Evolutionary conservation across 2,888 invertebrate genomes (phyloP).

Genomic region (Ommatoiulus sabulosus): DNA sequence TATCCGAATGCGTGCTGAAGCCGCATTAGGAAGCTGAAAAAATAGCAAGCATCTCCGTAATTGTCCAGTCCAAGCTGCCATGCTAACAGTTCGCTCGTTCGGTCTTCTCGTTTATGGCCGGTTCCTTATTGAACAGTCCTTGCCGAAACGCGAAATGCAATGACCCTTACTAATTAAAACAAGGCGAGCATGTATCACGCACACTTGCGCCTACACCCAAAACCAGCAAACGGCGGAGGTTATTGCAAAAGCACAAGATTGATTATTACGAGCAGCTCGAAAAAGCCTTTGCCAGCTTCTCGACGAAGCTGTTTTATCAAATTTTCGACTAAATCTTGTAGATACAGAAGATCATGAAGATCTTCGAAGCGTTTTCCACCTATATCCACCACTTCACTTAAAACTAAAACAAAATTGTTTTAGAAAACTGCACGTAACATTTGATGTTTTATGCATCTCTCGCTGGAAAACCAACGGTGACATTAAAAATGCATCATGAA

Average conservation of each 20-base stretch:
- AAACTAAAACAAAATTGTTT: too few species aligned
- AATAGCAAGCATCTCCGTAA: not conserved
- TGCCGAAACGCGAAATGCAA: not conserved
- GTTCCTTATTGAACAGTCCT: slow-evolving; percentile 13
- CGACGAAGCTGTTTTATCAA: not conserved
- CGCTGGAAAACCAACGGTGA: too few species aligned
- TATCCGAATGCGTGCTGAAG: not conserved
- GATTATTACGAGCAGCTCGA: slow-evolving; percentile 5
- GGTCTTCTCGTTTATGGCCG: not conserved
- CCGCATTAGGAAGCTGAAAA: not conserved
- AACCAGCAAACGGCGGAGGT: not conserved
- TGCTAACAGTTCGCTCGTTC: not conserved
- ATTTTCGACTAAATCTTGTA: not conserved
- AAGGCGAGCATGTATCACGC: not conserved
- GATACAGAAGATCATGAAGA: too few species aligned
- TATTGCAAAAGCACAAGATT: not conserved
- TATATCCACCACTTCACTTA: too few species aligned
- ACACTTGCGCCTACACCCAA: not conserved
- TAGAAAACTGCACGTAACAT: too few species aligned
- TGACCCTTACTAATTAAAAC: slow-evolving; percentile 26
- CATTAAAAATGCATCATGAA: too few species aligned
- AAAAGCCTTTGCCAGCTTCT: not conserved
- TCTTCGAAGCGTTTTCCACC: too few species aligned
- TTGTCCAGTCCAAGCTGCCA: not conserved
- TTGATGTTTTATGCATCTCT: too few species aligned